These are phyloP conservation scores for Strongylocentrotus purpuratus DNA, from an alignment of 35 echinoderm and acorn worm species.

Conservation along the genomic window DNA sequence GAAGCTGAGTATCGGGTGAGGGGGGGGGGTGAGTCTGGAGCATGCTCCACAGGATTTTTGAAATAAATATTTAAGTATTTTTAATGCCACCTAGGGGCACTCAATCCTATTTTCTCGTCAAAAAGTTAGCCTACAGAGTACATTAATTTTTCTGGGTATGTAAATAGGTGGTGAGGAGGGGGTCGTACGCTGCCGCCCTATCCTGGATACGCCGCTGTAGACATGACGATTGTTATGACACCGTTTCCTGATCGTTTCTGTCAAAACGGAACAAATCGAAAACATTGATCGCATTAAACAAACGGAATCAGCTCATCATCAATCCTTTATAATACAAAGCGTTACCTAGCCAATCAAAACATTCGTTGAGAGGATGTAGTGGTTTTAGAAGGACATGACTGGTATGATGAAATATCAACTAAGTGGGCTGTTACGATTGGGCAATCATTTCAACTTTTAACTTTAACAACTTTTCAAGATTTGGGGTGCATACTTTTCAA, in stretches of 20 bases:
- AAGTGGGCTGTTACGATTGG: background rate
- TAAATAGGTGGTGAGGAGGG: background rate
- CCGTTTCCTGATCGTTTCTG: background rate
- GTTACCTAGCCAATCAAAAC: background rate
- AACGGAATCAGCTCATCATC: background rate
- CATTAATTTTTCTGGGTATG: background rate
- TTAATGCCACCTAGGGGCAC: background rate
- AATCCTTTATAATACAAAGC: background rate
- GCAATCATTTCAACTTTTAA: background rate
- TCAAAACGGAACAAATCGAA: slow-evolving; percentile 8
- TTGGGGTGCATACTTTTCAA: no score
- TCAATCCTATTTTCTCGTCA: background rate
- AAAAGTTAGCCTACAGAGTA: background rate
- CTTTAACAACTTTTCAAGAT: no score
- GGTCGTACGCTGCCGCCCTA: background rate
- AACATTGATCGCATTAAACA: background rate
- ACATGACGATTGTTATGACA: background rate
- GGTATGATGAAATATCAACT: background rate
- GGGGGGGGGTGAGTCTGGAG: background rate
- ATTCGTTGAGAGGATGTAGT: background rate
- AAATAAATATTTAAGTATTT: background rate
- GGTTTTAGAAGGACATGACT: background rate
- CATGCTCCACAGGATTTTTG: background rate
- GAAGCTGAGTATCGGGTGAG: no score
- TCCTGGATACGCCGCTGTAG: background rate